Base-by-base conservation (phyloP, 1,140 invertebrate species). In the Plodia interpunctella region DNA sequence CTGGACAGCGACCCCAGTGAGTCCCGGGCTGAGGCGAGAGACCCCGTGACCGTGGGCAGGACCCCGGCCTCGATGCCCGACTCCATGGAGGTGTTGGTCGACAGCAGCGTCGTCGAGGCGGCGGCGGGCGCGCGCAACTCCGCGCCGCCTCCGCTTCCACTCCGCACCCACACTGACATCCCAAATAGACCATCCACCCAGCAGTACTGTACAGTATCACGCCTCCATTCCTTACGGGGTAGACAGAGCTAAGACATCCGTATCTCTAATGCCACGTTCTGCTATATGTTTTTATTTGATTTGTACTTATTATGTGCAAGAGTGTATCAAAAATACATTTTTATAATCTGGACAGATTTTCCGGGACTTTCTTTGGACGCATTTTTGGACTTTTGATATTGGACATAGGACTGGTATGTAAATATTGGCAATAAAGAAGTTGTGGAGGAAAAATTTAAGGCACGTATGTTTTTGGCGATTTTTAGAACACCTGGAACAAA, bases 1-100 rank as follows among this genome's bases (percentile, higher is more conserved):
- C 92, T 88, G 18, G 92, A 92, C 53, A 93, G 78, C 2, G 92
- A 93, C 35, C 91, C 92, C 64, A 93, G 83, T 28, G 92, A 93
- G 51, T 91, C 89, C 30, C 89, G 68, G 2, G 90, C 91, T 0
- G 91, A 92, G n/a, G 87, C 91, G 59, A 93, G 86, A 0, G 92
- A 93, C 52, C 93, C 93, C 10, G 92, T 93, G 65, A 94, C 93
- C 2, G 93, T 94, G 4, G 93, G 92, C 63, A 94, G 91, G 19
- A 92, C 90, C n/a, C 91, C 91, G 0, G 91, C 91, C 68, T 92
- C 91, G 55, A 92, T 90, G 28, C 88, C 88, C 15, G 88, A 90
- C 66, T 90, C 89, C 89, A 90, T 90, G 49, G 89, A 90, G 38
- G 89, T 90, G 72, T 88, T 90, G 20, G 80, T 85, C 35, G 89